Conservation (phyloP, 2,888 invertebrate genomes). For the Neria commutata region DNA sequence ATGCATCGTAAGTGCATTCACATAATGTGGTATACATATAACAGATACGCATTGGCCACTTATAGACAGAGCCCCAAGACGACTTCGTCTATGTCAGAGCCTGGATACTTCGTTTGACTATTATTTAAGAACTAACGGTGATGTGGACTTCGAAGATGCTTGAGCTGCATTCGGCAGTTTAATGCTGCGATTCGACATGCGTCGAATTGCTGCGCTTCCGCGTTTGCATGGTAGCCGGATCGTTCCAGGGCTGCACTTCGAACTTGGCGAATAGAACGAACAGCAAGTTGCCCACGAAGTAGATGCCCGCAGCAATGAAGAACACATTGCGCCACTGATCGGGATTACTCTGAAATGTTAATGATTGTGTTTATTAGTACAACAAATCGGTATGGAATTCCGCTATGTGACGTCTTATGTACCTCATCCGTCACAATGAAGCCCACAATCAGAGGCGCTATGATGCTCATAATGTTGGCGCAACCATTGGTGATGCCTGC, state of each 20-base stretch:
- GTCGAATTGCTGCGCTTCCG: constrained; percentile 44
- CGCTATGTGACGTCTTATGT: constrained; percentile 37
- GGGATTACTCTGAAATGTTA: constrained; percentile 68
- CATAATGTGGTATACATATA: too few species aligned
- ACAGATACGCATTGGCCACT: too few species aligned
- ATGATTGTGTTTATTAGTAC: background rate
- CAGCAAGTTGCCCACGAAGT: constrained; percentile 72
- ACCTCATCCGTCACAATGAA: constrained; percentile 74
- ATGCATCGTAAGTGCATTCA: too few species aligned
- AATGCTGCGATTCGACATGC: constrained; percentile 54
- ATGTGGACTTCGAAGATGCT: too few species aligned
- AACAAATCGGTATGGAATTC: background rate
- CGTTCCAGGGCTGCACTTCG: constrained; percentile 75
- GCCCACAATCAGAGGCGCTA: constrained; percentile 78
- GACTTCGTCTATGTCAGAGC: too few species aligned
- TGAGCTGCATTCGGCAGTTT: too few species aligned
- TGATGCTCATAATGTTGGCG: constrained; percentile 79
- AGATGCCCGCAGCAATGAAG: constrained; percentile 73
- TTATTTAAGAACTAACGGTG: background rate
- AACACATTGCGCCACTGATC: constrained; percentile 78
- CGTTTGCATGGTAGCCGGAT: constrained; percentile 55
- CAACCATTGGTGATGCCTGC: constrained; percentile 78
- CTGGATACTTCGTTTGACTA: too few species aligned
- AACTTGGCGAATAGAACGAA: constrained; percentile 74
- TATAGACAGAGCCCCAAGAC: too few species aligned